Evolutionary conservation across 2,797 vertebrate genomes (phyloP), one percentile per base, ranked within the genome.

Genomic region (Loris lydekkerianus): DNA sequence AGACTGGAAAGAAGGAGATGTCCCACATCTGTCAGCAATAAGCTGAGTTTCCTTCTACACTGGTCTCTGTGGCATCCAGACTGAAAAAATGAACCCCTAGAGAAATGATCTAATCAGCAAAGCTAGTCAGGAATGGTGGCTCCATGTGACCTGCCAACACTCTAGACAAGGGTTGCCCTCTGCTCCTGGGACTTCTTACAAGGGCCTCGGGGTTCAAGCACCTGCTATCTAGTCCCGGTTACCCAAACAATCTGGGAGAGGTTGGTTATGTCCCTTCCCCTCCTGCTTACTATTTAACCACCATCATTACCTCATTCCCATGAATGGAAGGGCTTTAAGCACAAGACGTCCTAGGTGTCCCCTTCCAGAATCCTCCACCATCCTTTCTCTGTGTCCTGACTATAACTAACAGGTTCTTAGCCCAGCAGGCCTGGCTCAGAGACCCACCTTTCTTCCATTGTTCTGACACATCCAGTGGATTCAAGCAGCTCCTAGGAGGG

Each of bases 31-130:
- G 20, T 58, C 25, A 63, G 11, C 40, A 82, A 56, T n/a, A 53
- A 86, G 15, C 75, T 90, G 67, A 67, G 1, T 86, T 96, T 96
- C 87, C 31, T 88, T 83, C 49, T 76, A 56, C 9, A 67, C 25
- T 14, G 78, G 49, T 37, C 77, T 76, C 25, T n/a, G 37, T 65
- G 61, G 69, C 82, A 72, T 82, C 70, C 58, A 77, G 43, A 82
- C 27, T 56, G 15, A 94, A 96, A 37, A 90, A 90, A 86, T 6
- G 37, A 65, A 7, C 40, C 37, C 46, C 67, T 56, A 34, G 46
- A 65, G 14, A 94, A 85, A 40, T 5, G 0, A 69, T 60, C 85
- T 73, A 76, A 65, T 80, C 92, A 77, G 67, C 67, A 96, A 86
- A 14, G 5, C 43, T 91, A 63, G 31, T 78, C 43, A 93, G 46